A percentile compares a stretch with the other conserved stretches of the same genome.
Conservation (phyloP, 30 jellyfish, hydroid and myxozoan genomes). For the Nemopilema nomurai region DNA sequence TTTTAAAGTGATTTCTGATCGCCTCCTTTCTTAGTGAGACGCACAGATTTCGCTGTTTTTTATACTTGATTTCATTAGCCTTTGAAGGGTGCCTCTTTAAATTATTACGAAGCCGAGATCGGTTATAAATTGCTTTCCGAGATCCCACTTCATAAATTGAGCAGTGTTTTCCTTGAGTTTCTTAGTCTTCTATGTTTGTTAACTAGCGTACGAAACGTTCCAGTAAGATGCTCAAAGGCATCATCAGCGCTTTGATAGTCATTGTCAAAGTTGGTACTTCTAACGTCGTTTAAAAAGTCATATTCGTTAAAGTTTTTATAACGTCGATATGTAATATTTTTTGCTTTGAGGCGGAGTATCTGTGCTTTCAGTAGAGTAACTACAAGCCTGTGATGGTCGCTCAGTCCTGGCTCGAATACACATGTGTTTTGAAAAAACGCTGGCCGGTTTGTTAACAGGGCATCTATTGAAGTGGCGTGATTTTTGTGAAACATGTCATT, state of each 20-base stretch:
- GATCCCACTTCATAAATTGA: constrained; percentile 37
- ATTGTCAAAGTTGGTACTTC: constrained; percentile 12
- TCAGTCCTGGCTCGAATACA: constrained; percentile 43
- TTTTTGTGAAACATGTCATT: constrained; percentile 24
- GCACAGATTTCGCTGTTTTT: constrained; percentile 45
- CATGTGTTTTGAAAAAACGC: constrained; percentile 17
- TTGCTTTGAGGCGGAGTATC: constrained; percentile 19
- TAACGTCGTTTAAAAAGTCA: constrained; percentile 10
- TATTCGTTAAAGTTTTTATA: background rate
- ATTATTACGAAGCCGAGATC: constrained; percentile 46
- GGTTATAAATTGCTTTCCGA: constrained; percentile 47
- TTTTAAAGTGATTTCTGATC: constrained; percentile 39
- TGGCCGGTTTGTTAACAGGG: constrained; percentile 27
- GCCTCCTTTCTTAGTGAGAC: constrained; percentile 27
- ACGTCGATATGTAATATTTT: constrained; percentile 10
- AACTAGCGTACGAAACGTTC: constrained; percentile 19
- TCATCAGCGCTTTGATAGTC: constrained; percentile 11
- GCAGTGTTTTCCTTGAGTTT: constrained; percentile 19
- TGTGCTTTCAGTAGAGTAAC: constrained; percentile 12
- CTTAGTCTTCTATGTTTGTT: constrained; percentile 46
- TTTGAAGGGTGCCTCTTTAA: constrained; percentile 16
- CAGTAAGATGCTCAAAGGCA: constrained; percentile 9
- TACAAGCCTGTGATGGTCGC: constrained; percentile 33
- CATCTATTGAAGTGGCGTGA: constrained; percentile 19
- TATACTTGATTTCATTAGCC: constrained; percentile 30